phyloP scores from a whole-genome alignment of 2,113 vertebrate species.

The Actinemys pallida region DNA sequence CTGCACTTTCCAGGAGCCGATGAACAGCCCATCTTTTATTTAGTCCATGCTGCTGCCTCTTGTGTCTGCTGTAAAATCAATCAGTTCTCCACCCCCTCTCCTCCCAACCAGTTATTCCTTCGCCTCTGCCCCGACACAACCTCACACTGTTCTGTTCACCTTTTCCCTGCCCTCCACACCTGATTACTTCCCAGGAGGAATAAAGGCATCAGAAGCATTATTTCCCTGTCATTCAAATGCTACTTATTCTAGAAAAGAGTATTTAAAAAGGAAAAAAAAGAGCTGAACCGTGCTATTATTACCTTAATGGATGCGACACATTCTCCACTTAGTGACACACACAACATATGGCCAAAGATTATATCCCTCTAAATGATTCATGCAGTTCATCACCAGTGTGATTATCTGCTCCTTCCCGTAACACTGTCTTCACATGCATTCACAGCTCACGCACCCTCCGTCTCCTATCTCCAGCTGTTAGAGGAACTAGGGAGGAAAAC shows the following conservation, averaged over 20 bases:
- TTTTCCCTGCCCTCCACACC: accelerated
- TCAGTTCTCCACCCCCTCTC: neutral
- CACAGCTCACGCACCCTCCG: accelerated
- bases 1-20: neutral
- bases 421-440: neutral
- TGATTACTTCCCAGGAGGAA: accelerated
- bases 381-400: slow-evolving; percentile 5
- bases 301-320: slow-evolving; percentile 32
- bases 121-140: neutral
- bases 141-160: accelerated
- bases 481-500: neutral
- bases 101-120: neutral
- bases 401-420: slow-evolving; percentile 20
- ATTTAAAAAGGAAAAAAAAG: neutral
- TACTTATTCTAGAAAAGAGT: neutral
- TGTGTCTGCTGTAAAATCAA: neutral
- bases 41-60: neutral
- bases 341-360: slow-evolving; percentile 32
- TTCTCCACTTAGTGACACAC: slow-evolving; percentile 33
- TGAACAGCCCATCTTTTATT: slow-evolving; percentile 22
- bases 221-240: neutral
- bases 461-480: neutral
- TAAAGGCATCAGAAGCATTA: neutral
- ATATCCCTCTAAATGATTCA: slow-evolving; percentile 56
- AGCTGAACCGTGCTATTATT: slow-evolving; percentile 32